Conservation (phyloP, 2,797 vertebrate species). For the Triplophysa yarkandensis region DNA sequence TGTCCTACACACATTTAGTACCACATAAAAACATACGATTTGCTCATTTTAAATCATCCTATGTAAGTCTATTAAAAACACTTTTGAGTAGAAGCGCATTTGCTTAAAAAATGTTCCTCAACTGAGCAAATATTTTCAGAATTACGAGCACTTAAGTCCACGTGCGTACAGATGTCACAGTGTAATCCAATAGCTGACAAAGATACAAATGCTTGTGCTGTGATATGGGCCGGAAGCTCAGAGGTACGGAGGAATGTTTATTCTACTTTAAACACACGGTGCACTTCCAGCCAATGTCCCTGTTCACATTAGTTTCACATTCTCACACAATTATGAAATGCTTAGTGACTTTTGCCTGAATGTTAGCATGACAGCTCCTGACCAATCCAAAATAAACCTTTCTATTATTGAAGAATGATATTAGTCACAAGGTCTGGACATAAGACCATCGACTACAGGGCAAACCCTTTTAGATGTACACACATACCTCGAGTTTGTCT, state of each 20-base stretch:
- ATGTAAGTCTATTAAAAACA: slow-evolving; percentile 44
- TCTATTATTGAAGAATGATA: slow-evolving; percentile 23
- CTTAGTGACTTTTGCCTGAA: slow-evolving; percentile 59
- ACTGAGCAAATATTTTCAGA: slow-evolving; percentile 66
- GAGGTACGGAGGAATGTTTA: slow-evolving; percentile 74
- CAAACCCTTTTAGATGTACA: neutral
- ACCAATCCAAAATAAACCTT: slow-evolving; percentile 45
- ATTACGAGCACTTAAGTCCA: slow-evolving; percentile 62
- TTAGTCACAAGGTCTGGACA: neutral
- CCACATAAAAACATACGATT: slow-evolving; percentile 41
- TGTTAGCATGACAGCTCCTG: slow-evolving; percentile 48
- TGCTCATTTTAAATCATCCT: slow-evolving; percentile 52
- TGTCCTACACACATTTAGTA: slow-evolving; percentile 3
- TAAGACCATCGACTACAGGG: too few species aligned
- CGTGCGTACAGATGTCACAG: slow-evolving; percentile 59
- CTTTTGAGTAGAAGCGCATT: slow-evolving; percentile 59
- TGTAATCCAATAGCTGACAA: slow-evolving; percentile 68
- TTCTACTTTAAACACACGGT: slow-evolving; percentile 60
- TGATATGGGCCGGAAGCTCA: slow-evolving; percentile 67
- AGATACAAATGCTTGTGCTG: slow-evolving; percentile 65
- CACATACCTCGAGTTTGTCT: slow-evolving; percentile 87
- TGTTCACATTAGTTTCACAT: slow-evolving; percentile 56
- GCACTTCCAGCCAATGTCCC: slow-evolving; percentile 55
- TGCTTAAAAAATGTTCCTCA: slow-evolving; percentile 61
- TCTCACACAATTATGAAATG: slow-evolving; percentile 56